Evolutionary conservation across 2,797 vertebrate species (phyloP).

Genomic region (Tadarida brasiliensis): DNA sequence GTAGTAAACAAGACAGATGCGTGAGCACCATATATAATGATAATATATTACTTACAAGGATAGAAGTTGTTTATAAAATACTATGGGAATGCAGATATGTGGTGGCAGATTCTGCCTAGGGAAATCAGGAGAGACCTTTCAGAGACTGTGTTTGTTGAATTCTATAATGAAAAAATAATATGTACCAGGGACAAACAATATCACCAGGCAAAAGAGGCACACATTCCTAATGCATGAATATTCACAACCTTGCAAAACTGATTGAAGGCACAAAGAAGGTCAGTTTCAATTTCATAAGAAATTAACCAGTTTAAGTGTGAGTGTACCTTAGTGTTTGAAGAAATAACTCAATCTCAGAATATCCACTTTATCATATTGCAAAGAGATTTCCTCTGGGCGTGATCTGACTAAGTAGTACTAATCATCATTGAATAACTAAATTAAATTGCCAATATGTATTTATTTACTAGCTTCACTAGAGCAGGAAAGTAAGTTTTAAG

Average conservation of each 20-base stretch:
- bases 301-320: neutral
- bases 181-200: neutral
- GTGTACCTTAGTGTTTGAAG: neutral
- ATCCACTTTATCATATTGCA: slow-evolving; percentile 32
- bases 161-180: slow-evolving; percentile 54
- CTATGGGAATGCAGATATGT: neutral
- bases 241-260: neutral
- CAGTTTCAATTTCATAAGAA: slow-evolving; percentile 44
- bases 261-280: slow-evolving; percentile 12
- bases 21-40: slow-evolving; percentile 24
- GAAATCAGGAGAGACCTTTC: slow-evolving; percentile 54
- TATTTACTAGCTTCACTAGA: slow-evolving; percentile 23
- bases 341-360: neutral
- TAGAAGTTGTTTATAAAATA: slow-evolving; percentile 33
- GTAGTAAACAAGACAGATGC: neutral
- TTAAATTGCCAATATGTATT: slow-evolving; percentile 19
- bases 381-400: neutral
- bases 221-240: slow-evolving; percentile 32
- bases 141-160: neutral
- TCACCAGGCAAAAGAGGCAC: neutral
- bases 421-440: slow-evolving; percentile 59
- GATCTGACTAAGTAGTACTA: neutral
- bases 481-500: slow-evolving; percentile 45
- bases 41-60: neutral
- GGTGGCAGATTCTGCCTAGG: neutral